Evolutionary conservation across 2,888 invertebrate genomes (phyloP).

Genomic region (Mythimna albipuncta): DNA sequence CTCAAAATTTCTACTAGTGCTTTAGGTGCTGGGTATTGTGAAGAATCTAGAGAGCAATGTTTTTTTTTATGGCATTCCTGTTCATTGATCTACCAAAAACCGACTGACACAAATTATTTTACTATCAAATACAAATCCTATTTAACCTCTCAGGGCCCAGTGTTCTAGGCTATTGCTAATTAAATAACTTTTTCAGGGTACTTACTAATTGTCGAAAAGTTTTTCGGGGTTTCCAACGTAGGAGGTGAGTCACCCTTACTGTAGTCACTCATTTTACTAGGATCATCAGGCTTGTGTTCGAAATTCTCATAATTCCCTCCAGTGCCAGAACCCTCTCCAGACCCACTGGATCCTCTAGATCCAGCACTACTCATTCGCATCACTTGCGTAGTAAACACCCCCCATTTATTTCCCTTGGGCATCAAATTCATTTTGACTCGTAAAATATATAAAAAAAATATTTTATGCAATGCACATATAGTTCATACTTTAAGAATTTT

Average conservation of each 20-base stretch:
- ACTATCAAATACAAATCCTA: no score
- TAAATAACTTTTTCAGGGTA: neutral
- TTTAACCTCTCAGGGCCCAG: no score
- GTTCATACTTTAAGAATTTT: constrained; percentile 12
- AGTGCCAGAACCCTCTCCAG: neutral
- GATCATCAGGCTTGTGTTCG: neutral
- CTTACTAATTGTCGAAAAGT: constrained; percentile 3
- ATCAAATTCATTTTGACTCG: constrained; percentile 24
- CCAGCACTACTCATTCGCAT: constrained; percentile 2
- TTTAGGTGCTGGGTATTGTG: no score
- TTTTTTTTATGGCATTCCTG: no score
- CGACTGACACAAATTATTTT: no score
- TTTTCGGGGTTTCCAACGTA: neutral
- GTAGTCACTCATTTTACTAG: neutral
- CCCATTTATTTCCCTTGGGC: constrained; percentile 11
- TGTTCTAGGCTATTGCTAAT: neutral
- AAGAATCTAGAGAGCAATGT: no score
- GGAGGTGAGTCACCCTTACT: neutral
- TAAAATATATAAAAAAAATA: neutral
- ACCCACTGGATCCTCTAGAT: neutral
- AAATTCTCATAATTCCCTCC: neutral
- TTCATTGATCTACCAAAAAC: no score
- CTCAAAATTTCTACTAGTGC: no score
- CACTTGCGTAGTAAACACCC: neutral
- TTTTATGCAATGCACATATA: neutral